A percentile compares a stretch with the other conserved stretches of the same genome.
Evolutionary conservation across 2,888 invertebrate species (phyloP).

Genomic region (Zygaena filipendulae): DNA sequence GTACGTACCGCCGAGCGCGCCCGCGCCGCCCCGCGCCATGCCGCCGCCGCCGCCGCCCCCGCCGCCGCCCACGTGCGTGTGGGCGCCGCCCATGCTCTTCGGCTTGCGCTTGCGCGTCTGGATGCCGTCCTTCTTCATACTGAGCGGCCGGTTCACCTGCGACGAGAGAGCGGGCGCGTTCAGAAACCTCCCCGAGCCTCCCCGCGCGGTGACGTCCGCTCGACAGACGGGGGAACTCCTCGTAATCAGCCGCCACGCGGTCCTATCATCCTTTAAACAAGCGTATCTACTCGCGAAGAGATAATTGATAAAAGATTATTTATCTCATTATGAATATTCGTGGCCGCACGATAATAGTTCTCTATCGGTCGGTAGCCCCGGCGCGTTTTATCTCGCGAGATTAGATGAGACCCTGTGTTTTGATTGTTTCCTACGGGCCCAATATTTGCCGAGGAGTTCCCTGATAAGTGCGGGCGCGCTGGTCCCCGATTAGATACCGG

Average conservation of each 20-base stretch:
- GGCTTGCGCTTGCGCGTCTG: conserved; percentile 97
- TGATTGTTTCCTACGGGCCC: conserved; percentile 58
- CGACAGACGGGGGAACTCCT: conserved; percentile 43
- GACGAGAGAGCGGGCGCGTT: conserved; percentile 13
- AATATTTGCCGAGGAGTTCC: conserved; percentile 68
- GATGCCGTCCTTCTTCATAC: conserved; percentile 99
- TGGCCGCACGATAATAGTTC: conserved; percentile 60
- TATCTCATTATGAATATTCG: conserved; percentile 69
- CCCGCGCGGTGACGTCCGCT: conserved; percentile 10
- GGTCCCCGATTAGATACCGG: conserved; percentile 53
- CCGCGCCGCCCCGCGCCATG: conserved; percentile 35
- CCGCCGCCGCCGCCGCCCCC: conserved; percentile 29
- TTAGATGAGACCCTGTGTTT: conserved; percentile 67
- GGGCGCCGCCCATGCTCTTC: conserved; percentile 69
- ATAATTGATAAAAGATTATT: conserved; percentile 69
- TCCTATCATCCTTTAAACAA: conserved; percentile 65
- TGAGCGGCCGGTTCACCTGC: conserved; percentile 92
- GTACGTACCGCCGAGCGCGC: too few species aligned
- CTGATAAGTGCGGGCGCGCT: conserved; percentile 49
- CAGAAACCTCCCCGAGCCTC: conserved; percentile 2
- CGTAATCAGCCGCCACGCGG: conserved; percentile 47
- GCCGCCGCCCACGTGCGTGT: conserved; percentile 32
- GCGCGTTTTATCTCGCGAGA: conserved; percentile 60
- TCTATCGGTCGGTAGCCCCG: conserved; percentile 67
- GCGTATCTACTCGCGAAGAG: conserved; percentile 58